Evolutionary conservation across 2,888 invertebrate genomes (phyloP).

Genomic region (Lycaena phlaeas): DNA sequence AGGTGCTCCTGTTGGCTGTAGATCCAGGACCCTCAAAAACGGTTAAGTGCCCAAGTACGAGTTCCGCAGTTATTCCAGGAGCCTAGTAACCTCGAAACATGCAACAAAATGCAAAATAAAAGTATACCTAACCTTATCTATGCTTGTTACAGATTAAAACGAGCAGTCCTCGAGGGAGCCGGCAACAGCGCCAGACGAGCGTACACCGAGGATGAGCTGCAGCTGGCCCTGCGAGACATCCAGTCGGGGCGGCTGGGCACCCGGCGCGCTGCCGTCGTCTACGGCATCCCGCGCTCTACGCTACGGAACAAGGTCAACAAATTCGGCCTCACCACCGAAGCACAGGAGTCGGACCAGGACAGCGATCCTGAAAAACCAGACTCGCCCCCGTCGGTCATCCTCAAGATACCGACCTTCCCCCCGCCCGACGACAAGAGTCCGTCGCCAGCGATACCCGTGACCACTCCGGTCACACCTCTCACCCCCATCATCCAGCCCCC

Average conservation of each 20-base stretch:
- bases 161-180: slow-evolving; percentile 37
- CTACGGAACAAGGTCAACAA: slow-evolving; percentile 96
- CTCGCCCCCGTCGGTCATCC: slow-evolving; percentile 82
- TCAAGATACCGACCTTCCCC: slow-evolving; percentile 95
- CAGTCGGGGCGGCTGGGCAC: slow-evolving; percentile 94
- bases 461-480: slow-evolving; percentile 56
- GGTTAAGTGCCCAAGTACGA: too few species aligned
- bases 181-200: slow-evolving; percentile 79
- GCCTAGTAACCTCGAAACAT: too few species aligned
- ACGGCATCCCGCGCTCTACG: slow-evolving; percentile 97
- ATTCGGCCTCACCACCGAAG: slow-evolving; percentile 76
- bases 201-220: slow-evolving; percentile 97
- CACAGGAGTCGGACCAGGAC: slow-evolving; percentile 74
- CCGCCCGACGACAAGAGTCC: slow-evolving; percentile 64
- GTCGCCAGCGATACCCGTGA: slow-evolving; percentile 56
- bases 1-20: too few species aligned
- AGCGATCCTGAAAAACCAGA: slow-evolving; percentile 52
- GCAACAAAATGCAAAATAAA: too few species aligned
- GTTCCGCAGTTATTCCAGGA: too few species aligned
- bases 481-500: slow-evolving; percentile 59
- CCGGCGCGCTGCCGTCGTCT: slow-evolving; percentile 93
- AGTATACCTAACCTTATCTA: background rate
- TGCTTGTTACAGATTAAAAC: slow-evolving; percentile 58
- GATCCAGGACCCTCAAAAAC: too few species aligned
- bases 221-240: slow-evolving; percentile 94